These are phyloP conservation scores for Andrena fulva DNA, from an alignment of 2,888 invertebrate genomes.

Conservation along the genomic window DNA sequence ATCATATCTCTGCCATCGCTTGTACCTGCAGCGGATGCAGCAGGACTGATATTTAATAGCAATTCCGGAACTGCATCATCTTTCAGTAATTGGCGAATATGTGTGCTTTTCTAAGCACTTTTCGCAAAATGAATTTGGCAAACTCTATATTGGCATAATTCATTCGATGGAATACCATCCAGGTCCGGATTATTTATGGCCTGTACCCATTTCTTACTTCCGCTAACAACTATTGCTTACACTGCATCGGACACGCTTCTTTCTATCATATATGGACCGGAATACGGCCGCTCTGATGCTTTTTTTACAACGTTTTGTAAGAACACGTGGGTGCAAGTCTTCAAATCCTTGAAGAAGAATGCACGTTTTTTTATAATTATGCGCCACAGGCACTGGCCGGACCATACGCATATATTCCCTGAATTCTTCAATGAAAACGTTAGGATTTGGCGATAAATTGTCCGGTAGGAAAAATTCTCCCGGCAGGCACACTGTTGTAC, in stretches of 20 bases:
- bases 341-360: constrained; percentile 22
- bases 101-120: background rate
- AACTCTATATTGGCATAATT: background rate
- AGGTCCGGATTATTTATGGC: too few species aligned
- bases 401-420: constrained; percentile 20
- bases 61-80: background rate
- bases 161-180: too few species aligned
- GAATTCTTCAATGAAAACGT: constrained; percentile 22
- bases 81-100: background rate
- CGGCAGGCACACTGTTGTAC: too few species aligned
- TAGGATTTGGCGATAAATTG: background rate
- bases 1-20: background rate
- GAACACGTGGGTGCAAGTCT: constrained; percentile 14
- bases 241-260: background rate
- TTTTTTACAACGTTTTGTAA: background rate
- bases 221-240: background rate
- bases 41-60: background rate
- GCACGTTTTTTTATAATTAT: background rate
- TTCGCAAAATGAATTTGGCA: background rate
- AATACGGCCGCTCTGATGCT: background rate
- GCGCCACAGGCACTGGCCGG: background rate
- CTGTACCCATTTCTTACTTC: background rate
- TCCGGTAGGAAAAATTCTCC: background rate
- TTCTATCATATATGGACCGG: background rate
- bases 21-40: background rate